Base-by-base conservation (phyloP, 35 echinoderm and acorn worm genomes). In the Chiridota heheva region DNA sequence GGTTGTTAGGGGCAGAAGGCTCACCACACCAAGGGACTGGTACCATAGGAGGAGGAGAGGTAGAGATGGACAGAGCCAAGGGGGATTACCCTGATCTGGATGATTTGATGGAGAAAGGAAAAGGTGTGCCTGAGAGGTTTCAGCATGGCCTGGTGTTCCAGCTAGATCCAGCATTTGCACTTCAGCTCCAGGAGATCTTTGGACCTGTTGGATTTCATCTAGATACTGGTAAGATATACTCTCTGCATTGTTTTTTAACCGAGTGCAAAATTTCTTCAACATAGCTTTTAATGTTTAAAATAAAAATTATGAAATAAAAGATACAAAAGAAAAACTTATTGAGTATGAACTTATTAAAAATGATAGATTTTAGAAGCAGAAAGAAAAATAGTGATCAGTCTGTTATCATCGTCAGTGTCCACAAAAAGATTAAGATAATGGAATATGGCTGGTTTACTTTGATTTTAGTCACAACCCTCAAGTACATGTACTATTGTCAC, bases 141-240 rank as follows among this genome's bases (percentile, higher is more conserved):
- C 62, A 88, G 64, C 67, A 72, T 35, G 90, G 90, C 4, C 73
- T 93, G 62, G 60, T 77, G 61, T 72, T 93, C 27, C 85, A 93
- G 57, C 43, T 93, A 72, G 84, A 87, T 60, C 33, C 85, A 40
- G 90, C 85, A n/a, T 84, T 93, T 84, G 90, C 85, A 18, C 90
- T 93, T 35, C 90, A 93, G 60, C 86, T 93, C 42, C 90, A 93
- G 76, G 90, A 93, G 44, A 82, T 93, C 42, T 93, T 93, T 84
- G 90, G 90, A n/a, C 76, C 85, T 44, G 84, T 88, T 28, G 90
- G 79, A 43, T 88, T 86, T 35, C 58, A 84, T 70, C 66, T 93
- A 16, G 37, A 82, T 38, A 73, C 90, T 51, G 90, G 90, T 93
- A 68, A 81, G 77, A 40, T 13, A 8, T 27, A 26, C 46, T 67